phyloP scores from a whole-genome alignment of 2,113 vertebrate species.

The Alouatta palliata region DNA sequence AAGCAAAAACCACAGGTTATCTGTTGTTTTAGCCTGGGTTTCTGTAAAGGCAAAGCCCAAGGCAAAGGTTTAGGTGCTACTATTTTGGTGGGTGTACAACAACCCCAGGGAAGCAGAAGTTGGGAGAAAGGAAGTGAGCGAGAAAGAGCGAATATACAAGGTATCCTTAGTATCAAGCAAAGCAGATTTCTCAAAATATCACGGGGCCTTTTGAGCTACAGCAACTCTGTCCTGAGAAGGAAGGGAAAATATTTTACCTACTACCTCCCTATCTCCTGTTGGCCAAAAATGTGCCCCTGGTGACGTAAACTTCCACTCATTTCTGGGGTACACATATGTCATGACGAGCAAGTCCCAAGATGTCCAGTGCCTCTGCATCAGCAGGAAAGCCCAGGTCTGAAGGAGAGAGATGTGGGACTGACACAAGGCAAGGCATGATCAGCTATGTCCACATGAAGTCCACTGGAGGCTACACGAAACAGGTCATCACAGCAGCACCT shows the following conservation, averaged over 20 bases:
- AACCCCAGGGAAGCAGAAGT: not conserved
- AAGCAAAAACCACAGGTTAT: not conserved
- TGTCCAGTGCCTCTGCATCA: not conserved
- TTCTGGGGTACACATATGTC: not conserved
- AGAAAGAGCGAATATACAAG: not conserved
- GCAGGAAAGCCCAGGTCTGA: not conserved
- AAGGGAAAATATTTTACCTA: not conserved
- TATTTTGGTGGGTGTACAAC: not conserved
- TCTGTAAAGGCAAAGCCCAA: not conserved
- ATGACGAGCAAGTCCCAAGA: not conserved
- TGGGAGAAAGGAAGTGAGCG: not conserved
- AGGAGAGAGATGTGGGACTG: not conserved
- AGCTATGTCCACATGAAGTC: not conserved
- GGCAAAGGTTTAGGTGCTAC: not conserved
- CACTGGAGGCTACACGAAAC: not conserved
- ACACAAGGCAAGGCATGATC: no score
- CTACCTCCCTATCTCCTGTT: not conserved
- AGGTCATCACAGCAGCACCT: not conserved
- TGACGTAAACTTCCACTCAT: not conserved
- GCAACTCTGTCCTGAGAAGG: not conserved
- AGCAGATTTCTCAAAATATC: not conserved
- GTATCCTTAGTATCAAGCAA: not conserved
- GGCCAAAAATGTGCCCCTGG: not conserved
- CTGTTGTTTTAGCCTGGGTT: not conserved
- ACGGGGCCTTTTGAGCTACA: not conserved